These are phyloP conservation scores for Pyxicephalus adspersus DNA, from an alignment of 2,113 vertebrate genomes.

Conservation along the genomic window DNA sequence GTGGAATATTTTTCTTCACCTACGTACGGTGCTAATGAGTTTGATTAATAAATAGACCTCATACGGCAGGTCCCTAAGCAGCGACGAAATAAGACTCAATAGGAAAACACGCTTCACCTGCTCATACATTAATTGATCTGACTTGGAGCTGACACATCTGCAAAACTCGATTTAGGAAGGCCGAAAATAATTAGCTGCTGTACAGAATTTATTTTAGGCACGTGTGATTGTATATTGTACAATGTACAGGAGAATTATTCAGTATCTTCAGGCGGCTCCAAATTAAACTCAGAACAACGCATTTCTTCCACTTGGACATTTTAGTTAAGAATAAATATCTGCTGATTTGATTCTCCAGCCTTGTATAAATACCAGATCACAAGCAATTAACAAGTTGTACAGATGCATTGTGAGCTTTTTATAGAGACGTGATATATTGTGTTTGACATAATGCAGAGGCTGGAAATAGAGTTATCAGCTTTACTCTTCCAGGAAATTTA, in stretches of 20 bases:
- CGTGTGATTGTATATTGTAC: background rate
- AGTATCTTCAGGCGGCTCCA: background rate
- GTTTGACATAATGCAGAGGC: background rate
- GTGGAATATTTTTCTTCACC: background rate
- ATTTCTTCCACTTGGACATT: background rate
- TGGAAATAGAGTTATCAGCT: background rate
- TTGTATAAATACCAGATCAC: background rate
- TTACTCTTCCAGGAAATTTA: too few species aligned
- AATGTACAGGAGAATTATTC: background rate
- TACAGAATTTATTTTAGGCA: background rate
- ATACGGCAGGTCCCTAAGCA: constrained; percentile 10
- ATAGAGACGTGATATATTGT: background rate
- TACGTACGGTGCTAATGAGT: constrained; percentile 15
- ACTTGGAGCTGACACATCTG: background rate
- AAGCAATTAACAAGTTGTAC: background rate
- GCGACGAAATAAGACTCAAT: background rate
- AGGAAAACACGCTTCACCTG: constrained; percentile 11
- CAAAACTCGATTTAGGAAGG: background rate
- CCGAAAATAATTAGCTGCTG: background rate
- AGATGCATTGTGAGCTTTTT: background rate
- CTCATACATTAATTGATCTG: background rate
- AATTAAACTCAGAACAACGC: background rate
- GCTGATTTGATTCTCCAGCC: background rate
- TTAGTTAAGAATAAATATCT: background rate
- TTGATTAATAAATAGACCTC: constrained; percentile 15